A percentile compares a stretch with the other conserved stretches of the same genome.
Evolutionary conservation across 2,113 vertebrate species (phyloP).

Genomic region (Anoura caudifer): DNA sequence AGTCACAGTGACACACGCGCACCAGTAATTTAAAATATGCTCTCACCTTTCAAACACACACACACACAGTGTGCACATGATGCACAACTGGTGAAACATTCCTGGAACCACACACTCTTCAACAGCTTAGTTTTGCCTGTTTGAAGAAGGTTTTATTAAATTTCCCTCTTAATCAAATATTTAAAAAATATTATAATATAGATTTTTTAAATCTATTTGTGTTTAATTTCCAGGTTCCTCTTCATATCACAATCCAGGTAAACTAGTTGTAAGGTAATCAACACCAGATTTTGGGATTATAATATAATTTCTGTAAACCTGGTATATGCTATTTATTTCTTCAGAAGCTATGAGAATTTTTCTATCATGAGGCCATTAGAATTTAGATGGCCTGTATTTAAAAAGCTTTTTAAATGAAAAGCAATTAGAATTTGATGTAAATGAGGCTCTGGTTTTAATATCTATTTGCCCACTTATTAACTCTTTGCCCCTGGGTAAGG

Average conservation of each 20-base stretch:
- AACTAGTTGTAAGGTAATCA: neutral
- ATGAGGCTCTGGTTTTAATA: neutral
- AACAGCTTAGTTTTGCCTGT: neutral
- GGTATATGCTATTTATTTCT: neutral
- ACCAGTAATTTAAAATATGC: neutral
- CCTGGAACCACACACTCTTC: neutral
- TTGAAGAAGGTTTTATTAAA: neutral
- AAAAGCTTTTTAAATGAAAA: neutral
- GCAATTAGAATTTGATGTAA: neutral
- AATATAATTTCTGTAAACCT: neutral
- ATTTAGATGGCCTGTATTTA: neutral
- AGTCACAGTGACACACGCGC: neutral
- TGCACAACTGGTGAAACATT: neutral
- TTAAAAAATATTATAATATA: no score
- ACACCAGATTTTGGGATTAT: neutral
- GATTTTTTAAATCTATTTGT: no score
- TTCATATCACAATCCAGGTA: neutral
- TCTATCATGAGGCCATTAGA: neutral
- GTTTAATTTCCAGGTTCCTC: neutral
- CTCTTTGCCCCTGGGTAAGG: neutral
- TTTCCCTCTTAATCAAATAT: neutral
- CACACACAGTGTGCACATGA: neutral
- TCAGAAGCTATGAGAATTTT: neutral
- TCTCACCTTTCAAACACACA: neutral
- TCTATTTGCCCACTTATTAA: neutral